Evolutionary conservation across 2,113 vertebrate genomes (phyloP).

Genomic region (Panurus biarmicus): DNA sequence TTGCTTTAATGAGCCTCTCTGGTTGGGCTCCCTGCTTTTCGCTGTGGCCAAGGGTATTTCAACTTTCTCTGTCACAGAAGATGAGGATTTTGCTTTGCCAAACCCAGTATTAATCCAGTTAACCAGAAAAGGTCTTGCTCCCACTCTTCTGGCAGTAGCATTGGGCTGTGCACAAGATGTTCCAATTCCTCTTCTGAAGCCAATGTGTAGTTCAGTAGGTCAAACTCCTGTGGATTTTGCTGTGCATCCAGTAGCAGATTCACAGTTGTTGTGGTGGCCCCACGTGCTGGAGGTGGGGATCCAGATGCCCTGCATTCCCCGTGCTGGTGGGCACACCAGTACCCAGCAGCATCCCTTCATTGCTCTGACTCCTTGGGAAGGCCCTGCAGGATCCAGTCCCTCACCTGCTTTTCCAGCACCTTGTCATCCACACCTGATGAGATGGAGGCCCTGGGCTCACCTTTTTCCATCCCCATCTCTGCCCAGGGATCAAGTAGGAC

Average conservation of each 20-base stretch:
- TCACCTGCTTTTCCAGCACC: neutral
- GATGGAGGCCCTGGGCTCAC: neutral
- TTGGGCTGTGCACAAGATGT: neutral
- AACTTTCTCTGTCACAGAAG: neutral
- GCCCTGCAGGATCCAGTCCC: neutral
- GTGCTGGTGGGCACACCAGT: neutral
- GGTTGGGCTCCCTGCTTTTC: neutral
- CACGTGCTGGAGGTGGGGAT: too few relatives aligned
- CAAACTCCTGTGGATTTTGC: neutral
- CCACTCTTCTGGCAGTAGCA: neutral
- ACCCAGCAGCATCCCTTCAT: neutral
- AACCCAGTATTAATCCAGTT: neutral
- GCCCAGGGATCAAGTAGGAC: neutral
- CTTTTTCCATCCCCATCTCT: neutral
- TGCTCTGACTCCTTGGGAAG: neutral
- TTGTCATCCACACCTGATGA: neutral
- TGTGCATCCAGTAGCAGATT: neutral
- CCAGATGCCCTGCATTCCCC: neutral
- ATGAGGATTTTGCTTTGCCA: neutral
- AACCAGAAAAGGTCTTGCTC: neutral
- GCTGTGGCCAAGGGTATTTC: neutral
- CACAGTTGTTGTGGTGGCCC: neutral
- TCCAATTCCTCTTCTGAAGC: neutral
- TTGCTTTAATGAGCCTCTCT: neutral
- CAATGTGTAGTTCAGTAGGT: too few relatives aligned